Evolutionary conservation across 2,113 vertebrate genomes (phyloP).

Genomic region (Pteruthius melanotis): DNA sequence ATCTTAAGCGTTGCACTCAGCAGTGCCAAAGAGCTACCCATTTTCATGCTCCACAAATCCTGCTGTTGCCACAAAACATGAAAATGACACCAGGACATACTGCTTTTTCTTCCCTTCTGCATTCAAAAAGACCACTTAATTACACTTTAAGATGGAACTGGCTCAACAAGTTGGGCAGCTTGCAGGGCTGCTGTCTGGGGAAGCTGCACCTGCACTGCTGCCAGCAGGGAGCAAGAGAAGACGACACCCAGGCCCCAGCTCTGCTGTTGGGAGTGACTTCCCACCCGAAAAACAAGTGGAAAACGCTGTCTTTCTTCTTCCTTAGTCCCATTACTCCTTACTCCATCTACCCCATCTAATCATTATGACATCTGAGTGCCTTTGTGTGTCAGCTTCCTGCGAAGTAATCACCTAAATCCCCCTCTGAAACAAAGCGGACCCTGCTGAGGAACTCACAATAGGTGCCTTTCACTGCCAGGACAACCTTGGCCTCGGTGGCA

Average conservation of each 20-base stretch:
- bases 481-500: slow-evolving; percentile 40
- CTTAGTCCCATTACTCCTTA: slow-evolving; percentile 11
- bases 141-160: slow-evolving; percentile 5
- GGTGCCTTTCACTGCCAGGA: slow-evolving; percentile 41
- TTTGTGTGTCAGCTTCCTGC: slow-evolving; percentile 51
- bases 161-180: slow-evolving; percentile 29
- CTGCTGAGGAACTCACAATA: slow-evolving; percentile 58
- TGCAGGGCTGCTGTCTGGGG: background rate
- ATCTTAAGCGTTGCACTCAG: background rate
- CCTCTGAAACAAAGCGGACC: slow-evolving; percentile 16
- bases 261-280: background rate
- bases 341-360: slow-evolving; percentile 42
- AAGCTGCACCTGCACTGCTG: background rate
- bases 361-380: slow-evolving; percentile 40
- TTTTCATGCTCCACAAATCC: background rate
- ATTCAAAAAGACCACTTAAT: background rate
- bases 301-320: background rate
- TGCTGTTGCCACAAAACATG: background rate
- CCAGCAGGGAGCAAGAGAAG: background rate
- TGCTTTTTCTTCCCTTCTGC: background rate
- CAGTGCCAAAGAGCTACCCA: background rate
- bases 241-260: background rate
- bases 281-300: background rate
- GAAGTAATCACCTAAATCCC: slow-evolving; percentile 47
- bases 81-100: background rate